Conservation (phyloP, 2,113 vertebrate genomes). For the Glareola pratincola region DNA sequence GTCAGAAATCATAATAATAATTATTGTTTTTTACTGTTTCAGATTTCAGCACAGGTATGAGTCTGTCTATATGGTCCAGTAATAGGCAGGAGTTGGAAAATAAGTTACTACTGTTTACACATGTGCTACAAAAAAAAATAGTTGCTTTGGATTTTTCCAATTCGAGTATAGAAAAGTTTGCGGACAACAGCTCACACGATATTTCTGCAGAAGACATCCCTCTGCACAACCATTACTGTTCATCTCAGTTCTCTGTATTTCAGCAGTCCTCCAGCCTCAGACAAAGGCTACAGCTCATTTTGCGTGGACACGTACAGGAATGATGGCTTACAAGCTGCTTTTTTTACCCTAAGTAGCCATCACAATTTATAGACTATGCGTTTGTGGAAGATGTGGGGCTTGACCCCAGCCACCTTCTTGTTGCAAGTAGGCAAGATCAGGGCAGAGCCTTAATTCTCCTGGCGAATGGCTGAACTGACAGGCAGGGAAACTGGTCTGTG, state of each 20-base stretch:
- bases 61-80: neutral
- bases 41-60: neutral
- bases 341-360: neutral
- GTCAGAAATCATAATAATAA: neutral
- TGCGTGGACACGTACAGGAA: neutral
- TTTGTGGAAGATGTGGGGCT: neutral
- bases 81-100: neutral
- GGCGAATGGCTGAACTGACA: neutral
- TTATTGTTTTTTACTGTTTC: neutral
- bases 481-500: neutral
- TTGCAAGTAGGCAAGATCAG: neutral
- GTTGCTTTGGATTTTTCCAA: neutral
- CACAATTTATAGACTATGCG: neutral
- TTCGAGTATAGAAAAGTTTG: neutral
- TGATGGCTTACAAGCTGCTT: neutral
- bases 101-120: neutral
- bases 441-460: neutral
- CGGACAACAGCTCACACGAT: neutral
- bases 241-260: neutral
- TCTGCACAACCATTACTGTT: neutral
- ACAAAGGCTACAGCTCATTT: neutral
- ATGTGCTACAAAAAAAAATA: neutral
- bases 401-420: neutral
- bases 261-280: neutral
- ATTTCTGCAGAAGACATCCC: conserved; percentile 3